A percentile compares a stretch with the other conserved stretches of the same genome.
Conservation (phyloP, 2,888 invertebrate species). For the Clistopyga incitator region DNA sequence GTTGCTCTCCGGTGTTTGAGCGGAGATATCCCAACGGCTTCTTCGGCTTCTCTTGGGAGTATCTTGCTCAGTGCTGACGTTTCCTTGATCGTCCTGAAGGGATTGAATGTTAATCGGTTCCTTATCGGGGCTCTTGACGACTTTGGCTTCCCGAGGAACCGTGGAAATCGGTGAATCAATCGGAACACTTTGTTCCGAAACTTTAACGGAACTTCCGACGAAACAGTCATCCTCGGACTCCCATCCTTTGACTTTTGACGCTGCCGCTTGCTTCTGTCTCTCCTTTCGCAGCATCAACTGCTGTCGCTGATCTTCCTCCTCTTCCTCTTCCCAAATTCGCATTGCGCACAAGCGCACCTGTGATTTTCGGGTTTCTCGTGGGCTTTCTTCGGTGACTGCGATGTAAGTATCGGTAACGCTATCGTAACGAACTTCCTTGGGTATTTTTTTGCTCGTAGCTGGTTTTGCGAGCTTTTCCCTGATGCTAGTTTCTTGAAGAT, state of each 20-base stretch:
- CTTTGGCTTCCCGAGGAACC: background rate
- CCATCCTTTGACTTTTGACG: constrained; percentile 69
- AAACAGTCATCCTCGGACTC: constrained; percentile 72
- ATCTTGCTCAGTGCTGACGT: constrained; percentile 32
- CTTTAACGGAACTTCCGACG: constrained; percentile 20
- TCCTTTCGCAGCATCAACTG: constrained; percentile 75
- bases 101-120: constrained; percentile 27
- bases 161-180: constrained; percentile 32
- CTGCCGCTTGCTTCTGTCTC: constrained; percentile 53
- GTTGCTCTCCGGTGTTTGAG: constrained; percentile 74
- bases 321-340: constrained; percentile 83
- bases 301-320: constrained; percentile 81
- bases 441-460: constrained; percentile 72
- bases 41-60: constrained; percentile 66
- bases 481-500: constrained; percentile 59
- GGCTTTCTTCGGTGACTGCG: constrained; percentile 74
- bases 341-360: constrained; percentile 76
- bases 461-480: constrained; percentile 22
- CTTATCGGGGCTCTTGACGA: background rate
- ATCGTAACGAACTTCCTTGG: constrained; percentile 80
- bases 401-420: constrained; percentile 81
- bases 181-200: constrained; percentile 41
- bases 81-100: constrained; percentile 3
- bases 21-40: constrained; percentile 81
- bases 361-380: constrained; percentile 74